Evolutionary conservation across 2,888 invertebrate species (phyloP), one percentile per base, ranked within the genome.

Genomic region (Oscheius sp.): DNA sequence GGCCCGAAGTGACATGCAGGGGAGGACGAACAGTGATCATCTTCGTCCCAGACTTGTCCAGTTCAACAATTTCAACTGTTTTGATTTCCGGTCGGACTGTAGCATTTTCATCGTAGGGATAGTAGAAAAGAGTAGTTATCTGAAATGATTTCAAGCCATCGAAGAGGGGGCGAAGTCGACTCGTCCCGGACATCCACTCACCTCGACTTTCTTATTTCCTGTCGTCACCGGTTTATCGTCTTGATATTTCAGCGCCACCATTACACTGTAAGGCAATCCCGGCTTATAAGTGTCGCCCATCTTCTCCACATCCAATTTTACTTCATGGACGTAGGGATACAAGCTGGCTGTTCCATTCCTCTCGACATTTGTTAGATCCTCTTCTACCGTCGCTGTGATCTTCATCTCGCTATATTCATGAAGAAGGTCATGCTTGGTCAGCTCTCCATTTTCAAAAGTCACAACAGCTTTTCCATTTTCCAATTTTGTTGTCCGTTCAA

Each of bases 201-300:
- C 46, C 75, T 87, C 83, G 3, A 85, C 85, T 18, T 80, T 76
- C 61, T 81, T 80, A 1, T 87, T 86, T 6, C 77, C 79, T 83
- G 85, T 84, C 69, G 85, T 83, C 7, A 87, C 78, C 1, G 84
- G 81, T 0, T 79, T 82, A 75, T 84, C 83, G 72, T 87, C 86
- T 85, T 85, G 85, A 53, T 85, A 84, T 72, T 87, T 88, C 77
- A 88, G 74, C 0, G 86, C 83, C 16, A 88, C 81, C 90, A 93
- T 93, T 27, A 95, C 93, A 41, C 92, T 93, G 84, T 93, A 95
- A 78, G 93, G 93, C 63, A 96, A 91, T 25, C 93, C 94, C 0
- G 95, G 95, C 89, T 95, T 95, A 90, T 95, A 97, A 79, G 93
- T 93, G 82, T 93, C 93, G 0, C 95, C 93, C 25, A 93, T 93